phyloP scores from a whole-genome alignment of 2,888 invertebrate species.

The Coremacera marginata region DNA sequence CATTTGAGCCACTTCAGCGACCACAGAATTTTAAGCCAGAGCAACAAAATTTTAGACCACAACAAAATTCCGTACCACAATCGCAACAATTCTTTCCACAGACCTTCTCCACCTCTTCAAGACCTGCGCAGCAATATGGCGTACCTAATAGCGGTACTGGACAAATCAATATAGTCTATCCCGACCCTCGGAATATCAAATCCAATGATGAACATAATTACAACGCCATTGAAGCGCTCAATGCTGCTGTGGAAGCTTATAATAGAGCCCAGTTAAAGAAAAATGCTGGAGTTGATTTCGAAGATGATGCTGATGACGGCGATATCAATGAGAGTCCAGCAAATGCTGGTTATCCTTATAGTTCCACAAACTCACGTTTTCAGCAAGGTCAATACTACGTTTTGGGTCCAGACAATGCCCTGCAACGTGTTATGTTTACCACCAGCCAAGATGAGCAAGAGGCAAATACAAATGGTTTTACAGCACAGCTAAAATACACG shows the following conservation, averaged over 20 bases:
- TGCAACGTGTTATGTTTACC: constrained; percentile 66
- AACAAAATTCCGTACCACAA: constrained; percentile 26
- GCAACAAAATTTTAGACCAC: constrained; percentile 31
- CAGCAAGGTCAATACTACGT: constrained; percentile 68
- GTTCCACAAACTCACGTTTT: constrained; percentile 17
- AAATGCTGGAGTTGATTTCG: constrained; percentile 18
- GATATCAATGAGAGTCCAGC: not conserved
- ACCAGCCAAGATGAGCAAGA: constrained; percentile 63
- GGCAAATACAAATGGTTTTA: constrained; percentile 60
- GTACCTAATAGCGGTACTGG: constrained; percentile 47
- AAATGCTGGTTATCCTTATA: constrained; percentile 26
- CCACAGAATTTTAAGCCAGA: constrained; percentile 28
- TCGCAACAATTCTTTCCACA: constrained; percentile 17
- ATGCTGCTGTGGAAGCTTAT: constrained; percentile 49
- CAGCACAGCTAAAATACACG: constrained; percentile 67
- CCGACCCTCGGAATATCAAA: constrained; percentile 48
- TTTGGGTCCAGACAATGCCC: constrained; percentile 64
- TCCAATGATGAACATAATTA: constrained; percentile 42
- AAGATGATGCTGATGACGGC: constrained; percentile 15
- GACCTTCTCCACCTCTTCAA: not conserved
- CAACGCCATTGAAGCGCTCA: constrained; percentile 49
- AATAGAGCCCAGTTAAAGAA: constrained; percentile 41
- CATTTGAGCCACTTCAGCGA: constrained; percentile 30
- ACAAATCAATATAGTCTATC: constrained; percentile 53
- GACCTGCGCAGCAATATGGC: constrained; percentile 55